Evolutionary conservation across 2,797 vertebrate genomes (phyloP).

Genomic region (Eulemur mongoz): DNA sequence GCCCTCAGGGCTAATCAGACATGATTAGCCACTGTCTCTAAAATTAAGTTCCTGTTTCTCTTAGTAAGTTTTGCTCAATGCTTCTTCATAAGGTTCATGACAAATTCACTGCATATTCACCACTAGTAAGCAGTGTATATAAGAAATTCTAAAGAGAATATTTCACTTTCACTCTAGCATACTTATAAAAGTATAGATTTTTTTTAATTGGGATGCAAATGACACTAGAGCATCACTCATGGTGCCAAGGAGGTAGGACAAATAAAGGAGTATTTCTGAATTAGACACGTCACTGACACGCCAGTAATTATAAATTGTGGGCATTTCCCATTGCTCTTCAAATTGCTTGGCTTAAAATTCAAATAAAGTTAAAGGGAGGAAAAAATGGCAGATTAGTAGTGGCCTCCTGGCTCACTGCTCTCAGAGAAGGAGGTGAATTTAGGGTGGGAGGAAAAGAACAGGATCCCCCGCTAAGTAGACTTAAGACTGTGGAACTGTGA

Average conservation of each 20-base stretch:
- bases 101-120: not conserved
- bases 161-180: not conserved
- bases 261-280: not conserved
- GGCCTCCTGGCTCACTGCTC: too few relatives aligned
- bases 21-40: not conserved
- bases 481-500: too few relatives aligned
- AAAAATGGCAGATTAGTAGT: too few relatives aligned
- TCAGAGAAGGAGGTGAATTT: too few relatives aligned
- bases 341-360: not conserved
- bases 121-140: not conserved
- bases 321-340: not conserved
- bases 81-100: not conserved
- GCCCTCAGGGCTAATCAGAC: not conserved
- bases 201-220: not conserved
- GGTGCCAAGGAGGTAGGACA: not conserved
- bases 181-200: not conserved
- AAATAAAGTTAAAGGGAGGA: not conserved
- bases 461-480: too few relatives aligned
- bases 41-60: conserved; percentile 32
- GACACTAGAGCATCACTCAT: not conserved
- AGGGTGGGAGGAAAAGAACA: too few relatives aligned
- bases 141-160: not conserved
- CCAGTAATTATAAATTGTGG: not conserved
- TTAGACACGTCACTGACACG: not conserved
- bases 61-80: not conserved